These are phyloP conservation scores for Cochlearius cochlearius DNA, from an alignment of 2,113 vertebrate species.

Conservation along the genomic window DNA sequence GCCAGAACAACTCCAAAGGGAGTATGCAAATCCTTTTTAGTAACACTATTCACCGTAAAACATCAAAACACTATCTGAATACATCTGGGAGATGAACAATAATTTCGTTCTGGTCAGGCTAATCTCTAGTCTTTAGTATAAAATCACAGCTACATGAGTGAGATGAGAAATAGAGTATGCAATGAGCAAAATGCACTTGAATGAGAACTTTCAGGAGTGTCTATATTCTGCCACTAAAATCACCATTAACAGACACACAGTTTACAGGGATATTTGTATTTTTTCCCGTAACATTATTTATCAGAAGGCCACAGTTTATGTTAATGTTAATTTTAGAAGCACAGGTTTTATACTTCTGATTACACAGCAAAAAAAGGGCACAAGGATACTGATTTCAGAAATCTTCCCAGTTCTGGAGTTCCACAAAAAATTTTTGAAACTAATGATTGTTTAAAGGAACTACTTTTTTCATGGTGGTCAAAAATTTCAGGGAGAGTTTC, in stretches of 20 bases:
- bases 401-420: not conserved
- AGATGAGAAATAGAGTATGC: not conserved
- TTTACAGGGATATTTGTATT: not conserved
- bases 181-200: not conserved
- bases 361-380: not conserved
- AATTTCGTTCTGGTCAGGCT: conserved; percentile 20
- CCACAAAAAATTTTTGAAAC: not conserved
- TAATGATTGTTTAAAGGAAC: not conserved
- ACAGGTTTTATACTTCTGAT: not conserved
- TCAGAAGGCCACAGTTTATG: not conserved
- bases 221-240: not conserved
- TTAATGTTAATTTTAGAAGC: not conserved
- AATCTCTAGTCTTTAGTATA: not conserved
- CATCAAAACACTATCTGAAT: conserved; percentile 31
- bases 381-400: not conserved
- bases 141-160: not conserved
- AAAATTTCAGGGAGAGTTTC: not conserved
- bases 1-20: conserved; percentile 42
- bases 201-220: not conserved
- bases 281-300: not conserved
- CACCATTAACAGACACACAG: not conserved
- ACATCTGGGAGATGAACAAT: conserved; percentile 25
- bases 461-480: not conserved
- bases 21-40: conserved; percentile 37
- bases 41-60: conserved; percentile 14